Evolutionary conservation across 2,888 invertebrate species (phyloP).

Genomic region (Melanotus villosus): DNA sequence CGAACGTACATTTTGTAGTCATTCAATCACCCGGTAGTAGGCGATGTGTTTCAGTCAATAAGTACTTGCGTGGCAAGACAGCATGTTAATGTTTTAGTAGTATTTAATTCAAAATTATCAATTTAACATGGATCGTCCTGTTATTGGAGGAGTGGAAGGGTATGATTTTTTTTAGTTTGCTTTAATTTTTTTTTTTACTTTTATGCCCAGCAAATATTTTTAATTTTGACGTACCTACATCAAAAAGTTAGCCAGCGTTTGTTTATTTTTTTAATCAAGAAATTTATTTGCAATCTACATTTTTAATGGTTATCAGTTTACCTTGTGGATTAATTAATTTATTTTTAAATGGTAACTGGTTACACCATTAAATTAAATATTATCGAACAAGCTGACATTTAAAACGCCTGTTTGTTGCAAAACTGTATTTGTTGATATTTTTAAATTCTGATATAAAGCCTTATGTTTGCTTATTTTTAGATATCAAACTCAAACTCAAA

Average conservation of each 20-base stretch:
- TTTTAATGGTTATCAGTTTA: neutral
- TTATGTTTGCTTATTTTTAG: slow-evolving; percentile 4
- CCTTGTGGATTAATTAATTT: neutral
- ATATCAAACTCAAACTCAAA: too few relatives aligned
- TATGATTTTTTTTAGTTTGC: slow-evolving; percentile 47
- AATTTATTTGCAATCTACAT: too few relatives aligned
- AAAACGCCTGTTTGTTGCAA: slow-evolving; percentile 7
- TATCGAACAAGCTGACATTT: slow-evolving; percentile 8
- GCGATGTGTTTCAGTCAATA: slow-evolving; percentile 33
- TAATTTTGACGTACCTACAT: neutral
- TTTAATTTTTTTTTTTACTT: neutral
- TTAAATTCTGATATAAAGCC: neutral
- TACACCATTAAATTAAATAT: slow-evolving; percentile 7
- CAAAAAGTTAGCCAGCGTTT: too few relatives aligned
- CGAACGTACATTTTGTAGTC: slow-evolving; percentile 20
- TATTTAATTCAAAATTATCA: slow-evolving; percentile 28
- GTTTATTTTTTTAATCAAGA: too few relatives aligned
- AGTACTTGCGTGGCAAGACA: slow-evolving; percentile 30
- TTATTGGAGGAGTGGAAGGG: slow-evolving; percentile 66
- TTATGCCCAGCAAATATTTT: neutral
- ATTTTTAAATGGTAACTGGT: neutral
- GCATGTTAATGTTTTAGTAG: slow-evolving; percentile 29
- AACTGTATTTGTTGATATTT: slow-evolving; percentile 11
- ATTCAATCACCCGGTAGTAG: slow-evolving; percentile 31
- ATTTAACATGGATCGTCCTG: slow-evolving; percentile 52